A percentile compares a stretch with the other conserved stretches of the same genome.
These are phyloP conservation scores for Octodonta nipae DNA, from an alignment of 2,888 invertebrate species.

Conservation along the genomic window DNA sequence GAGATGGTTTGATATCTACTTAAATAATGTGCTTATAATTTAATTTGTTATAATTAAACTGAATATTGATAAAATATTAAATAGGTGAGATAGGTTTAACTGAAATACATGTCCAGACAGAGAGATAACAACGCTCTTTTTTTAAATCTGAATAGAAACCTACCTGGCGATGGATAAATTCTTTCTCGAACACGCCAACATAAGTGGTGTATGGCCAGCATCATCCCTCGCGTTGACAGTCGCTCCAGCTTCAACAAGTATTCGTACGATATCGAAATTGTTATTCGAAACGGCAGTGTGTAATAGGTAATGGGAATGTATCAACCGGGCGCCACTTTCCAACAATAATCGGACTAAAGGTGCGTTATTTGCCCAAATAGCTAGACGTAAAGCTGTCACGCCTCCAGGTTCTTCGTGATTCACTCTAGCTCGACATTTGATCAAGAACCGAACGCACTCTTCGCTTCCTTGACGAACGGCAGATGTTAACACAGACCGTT, in stretches of 20 bases:
- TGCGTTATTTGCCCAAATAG: constrained; percentile 49
- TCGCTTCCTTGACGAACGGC: constrained; percentile 34
- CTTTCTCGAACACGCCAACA: constrained; percentile 40
- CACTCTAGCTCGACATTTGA: constrained; percentile 47
- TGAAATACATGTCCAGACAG: too few relatives aligned
- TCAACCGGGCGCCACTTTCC: constrained; percentile 51
- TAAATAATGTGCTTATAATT: too few relatives aligned
- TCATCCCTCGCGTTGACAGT: constrained; percentile 51
- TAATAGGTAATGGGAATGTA: constrained; percentile 55
- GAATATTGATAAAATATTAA: too few relatives aligned
- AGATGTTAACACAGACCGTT: constrained; percentile 37
- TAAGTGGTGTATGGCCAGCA: constrained; percentile 54
- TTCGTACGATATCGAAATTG: constrained; percentile 44
- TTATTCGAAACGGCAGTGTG: constrained; percentile 53
- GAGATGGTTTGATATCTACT: too few relatives aligned
- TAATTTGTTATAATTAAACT: too few relatives aligned
- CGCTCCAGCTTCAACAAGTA: constrained; percentile 43
- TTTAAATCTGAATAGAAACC: too few relatives aligned
- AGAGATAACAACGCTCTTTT: too few relatives aligned
- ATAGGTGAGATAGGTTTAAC: too few relatives aligned
- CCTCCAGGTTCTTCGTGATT: constrained; percentile 59
- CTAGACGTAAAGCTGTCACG: constrained; percentile 56
- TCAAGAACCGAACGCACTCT: constrained; percentile 36
- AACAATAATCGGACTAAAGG: constrained; percentile 45
- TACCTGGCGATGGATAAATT: constrained; percentile 37